Percentiles rank a stretch among this genome's conserved stretches.
Conservation (phyloP, 2,888 invertebrate genomes). For the Anaspis maculata region DNA sequence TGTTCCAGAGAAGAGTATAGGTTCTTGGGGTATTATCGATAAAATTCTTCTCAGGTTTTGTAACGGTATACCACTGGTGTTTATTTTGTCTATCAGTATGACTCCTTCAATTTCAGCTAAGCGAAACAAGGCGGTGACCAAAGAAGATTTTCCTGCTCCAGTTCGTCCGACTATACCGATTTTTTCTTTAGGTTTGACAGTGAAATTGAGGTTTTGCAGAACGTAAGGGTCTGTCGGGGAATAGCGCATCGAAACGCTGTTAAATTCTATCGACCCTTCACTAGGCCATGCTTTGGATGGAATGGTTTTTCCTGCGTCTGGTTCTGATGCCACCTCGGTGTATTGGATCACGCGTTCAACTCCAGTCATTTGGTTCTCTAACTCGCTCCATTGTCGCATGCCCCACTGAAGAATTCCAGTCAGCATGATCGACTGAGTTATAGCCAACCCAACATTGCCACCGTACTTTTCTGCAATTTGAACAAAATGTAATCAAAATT, state of each 20-base stretch:
- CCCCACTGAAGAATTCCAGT: slow-evolving; percentile 73
- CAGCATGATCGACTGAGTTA: slow-evolving; percentile 35
- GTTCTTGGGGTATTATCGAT: slow-evolving; percentile 82
- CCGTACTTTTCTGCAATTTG: slow-evolving; percentile 32
- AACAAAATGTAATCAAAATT: no score
- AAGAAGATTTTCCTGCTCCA: slow-evolving; percentile 73
- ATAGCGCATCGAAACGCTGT: slow-evolving; percentile 42
- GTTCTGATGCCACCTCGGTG: slow-evolving; percentile 56
- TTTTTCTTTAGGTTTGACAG: slow-evolving; percentile 54
- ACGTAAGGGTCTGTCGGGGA: slow-evolving; percentile 61
- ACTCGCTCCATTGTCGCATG: slow-evolving; percentile 48
- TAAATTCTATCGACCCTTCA: slow-evolving; percentile 4
- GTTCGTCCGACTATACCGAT: slow-evolving; percentile 75
- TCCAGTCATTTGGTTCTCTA: slow-evolving; percentile 74
- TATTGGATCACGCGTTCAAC: slow-evolving; percentile 92
- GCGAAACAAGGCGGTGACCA: slow-evolving; percentile 71
- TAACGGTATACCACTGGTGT: slow-evolving; percentile 60
- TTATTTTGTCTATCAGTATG: slow-evolving; percentile 71
- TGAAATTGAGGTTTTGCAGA: slow-evolving; percentile 59
- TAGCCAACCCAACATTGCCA: slow-evolving; percentile 37
- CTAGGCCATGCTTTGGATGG: slow-evolving; percentile 54
- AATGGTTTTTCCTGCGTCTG: slow-evolving; percentile 41
- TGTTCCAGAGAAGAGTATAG: slow-evolving; percentile 77
- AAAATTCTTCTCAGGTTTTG: slow-evolving; percentile 66
- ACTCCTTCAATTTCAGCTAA: slow-evolving; percentile 68